phyloP scores from a whole-genome alignment of 2,113 vertebrate species.

The Phyllopteryx taeniolatus region DNA sequence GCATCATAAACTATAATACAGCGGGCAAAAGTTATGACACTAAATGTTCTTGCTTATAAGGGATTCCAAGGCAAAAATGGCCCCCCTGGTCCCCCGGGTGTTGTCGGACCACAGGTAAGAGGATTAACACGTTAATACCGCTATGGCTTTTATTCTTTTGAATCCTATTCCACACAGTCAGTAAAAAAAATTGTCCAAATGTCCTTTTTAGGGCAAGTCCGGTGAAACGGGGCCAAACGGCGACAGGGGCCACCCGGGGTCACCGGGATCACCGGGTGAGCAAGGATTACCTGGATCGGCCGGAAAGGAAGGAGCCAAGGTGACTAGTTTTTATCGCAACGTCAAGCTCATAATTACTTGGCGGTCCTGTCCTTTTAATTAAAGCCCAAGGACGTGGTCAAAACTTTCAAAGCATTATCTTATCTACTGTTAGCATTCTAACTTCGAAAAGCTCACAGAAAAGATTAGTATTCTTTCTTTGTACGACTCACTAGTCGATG shows the following conservation, averaged over 20 bases:
- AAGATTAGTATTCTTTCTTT: constrained; percentile 48
- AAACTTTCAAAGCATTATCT: constrained; percentile 17
- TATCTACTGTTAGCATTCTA: constrained; percentile 41
- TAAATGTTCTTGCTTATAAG: constrained; percentile 55
- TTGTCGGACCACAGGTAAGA: constrained; percentile 88
- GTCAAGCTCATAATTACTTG: constrained; percentile 31
- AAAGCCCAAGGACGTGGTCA: constrained; percentile 33
- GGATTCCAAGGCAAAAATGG: constrained; percentile 84
- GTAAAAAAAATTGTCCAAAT: not conserved
- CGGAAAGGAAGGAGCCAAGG: constrained; percentile 88
- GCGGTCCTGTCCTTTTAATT: constrained; percentile 28
- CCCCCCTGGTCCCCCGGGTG: constrained; percentile 81
- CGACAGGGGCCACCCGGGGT: constrained; percentile 87
- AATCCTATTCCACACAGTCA: not conserved
- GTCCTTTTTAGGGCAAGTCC: constrained; percentile 77
- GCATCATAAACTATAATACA: constrained; percentile 3
- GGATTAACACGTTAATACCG: not conserved
- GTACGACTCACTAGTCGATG: constrained; percentile 39
- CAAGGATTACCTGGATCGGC: constrained; percentile 84
- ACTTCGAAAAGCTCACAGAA: constrained; percentile 41
- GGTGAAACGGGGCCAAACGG: constrained; percentile 85
- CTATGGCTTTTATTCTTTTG: not conserved
- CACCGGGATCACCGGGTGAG: constrained; percentile 88
- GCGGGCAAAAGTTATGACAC: constrained; percentile 5
- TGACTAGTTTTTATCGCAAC: constrained; percentile 54